Conservation (phyloP, 2,797 vertebrate genomes). For the Enteromius anoplus region DNA sequence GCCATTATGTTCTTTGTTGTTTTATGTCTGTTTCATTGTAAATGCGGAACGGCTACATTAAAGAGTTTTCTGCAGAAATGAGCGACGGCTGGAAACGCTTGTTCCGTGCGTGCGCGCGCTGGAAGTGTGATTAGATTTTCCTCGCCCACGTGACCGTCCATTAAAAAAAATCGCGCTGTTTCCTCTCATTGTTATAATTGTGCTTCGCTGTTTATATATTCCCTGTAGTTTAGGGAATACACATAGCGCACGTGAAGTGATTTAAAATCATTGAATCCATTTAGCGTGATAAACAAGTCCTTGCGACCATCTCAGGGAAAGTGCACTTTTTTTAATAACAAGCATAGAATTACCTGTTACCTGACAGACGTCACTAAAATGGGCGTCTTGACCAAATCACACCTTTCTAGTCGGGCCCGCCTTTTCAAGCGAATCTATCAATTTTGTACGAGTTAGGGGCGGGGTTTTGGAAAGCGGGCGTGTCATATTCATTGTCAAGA, state of each 20-base stretch:
- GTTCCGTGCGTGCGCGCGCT: conserved; percentile 40
- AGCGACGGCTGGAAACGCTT: conserved; percentile 20
- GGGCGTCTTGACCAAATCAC: conserved; percentile 13
- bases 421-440: not conserved
- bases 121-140: conserved; percentile 54
- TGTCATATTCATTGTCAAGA: not conserved
- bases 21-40: not conserved
- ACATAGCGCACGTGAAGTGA: not conserved
- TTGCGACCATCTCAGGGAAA: not conserved
- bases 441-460: not conserved
- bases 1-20: conserved; percentile 13
- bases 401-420: not conserved
- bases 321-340: not conserved
- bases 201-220: conserved; percentile 52
- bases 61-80: not conserved
- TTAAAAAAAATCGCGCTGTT: conserved; percentile 52
- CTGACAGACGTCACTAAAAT: not conserved
- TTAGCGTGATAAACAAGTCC: not conserved
- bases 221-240: not conserved
- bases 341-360: not conserved
- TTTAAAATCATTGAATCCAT: not conserved
- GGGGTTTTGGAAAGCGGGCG: not conserved
- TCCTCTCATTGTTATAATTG: conserved; percentile 58
- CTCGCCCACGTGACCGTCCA: conserved; percentile 59
- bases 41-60: not conserved